Evolutionary conservation across 2,888 invertebrate genomes (phyloP), one percentile per base, ranked within the genome.

Genomic region (Schrankia costaestrigalis): DNA sequence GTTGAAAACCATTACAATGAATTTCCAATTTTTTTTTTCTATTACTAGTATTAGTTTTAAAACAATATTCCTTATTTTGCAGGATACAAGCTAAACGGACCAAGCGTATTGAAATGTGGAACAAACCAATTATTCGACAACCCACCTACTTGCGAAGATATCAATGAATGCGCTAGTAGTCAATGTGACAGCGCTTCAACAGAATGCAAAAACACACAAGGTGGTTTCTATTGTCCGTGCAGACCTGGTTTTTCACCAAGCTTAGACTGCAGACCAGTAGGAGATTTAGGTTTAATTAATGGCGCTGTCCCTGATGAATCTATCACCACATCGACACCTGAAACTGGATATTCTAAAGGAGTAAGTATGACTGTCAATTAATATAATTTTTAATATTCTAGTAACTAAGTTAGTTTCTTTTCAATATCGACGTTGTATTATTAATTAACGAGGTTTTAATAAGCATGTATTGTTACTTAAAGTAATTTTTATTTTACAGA

Each of bases 151-250:
- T 97, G 97, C 67, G 96, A 96, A 86, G 97, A 97, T 71, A 93
- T 97, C 42, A 97, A 97, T 63, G 97, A 97, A 81, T 97, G 97
- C 72, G 89, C 91, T 3, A 94, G 93, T 48, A 95, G 94, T 39
- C 96, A 97, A 73, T 97, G 97, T 72, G 97, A 97, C 67, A 84
- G 94, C 12, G 94, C 95, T 0, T 96, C 97, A 0, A 97, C 97
- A 0, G 95, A 96, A 72, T 97, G 97, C 71, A 92, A 93, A 51
- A 97, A 97, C 66, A 93, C 94, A 3, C 93, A 94, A 26, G 97
- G 97, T 23, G 94, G 95, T 11, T 97, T 97, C 84, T 93, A 93
- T 56, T 97, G 97, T 68, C 95, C 95, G 56, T 97, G 97, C 64
- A 91, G 93, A 40, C 78, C 92, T 46, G 97, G 97, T 22, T 97